Conservation (phyloP, 2,797 vertebrate species). For the Aldrovandia affinis region DNA sequence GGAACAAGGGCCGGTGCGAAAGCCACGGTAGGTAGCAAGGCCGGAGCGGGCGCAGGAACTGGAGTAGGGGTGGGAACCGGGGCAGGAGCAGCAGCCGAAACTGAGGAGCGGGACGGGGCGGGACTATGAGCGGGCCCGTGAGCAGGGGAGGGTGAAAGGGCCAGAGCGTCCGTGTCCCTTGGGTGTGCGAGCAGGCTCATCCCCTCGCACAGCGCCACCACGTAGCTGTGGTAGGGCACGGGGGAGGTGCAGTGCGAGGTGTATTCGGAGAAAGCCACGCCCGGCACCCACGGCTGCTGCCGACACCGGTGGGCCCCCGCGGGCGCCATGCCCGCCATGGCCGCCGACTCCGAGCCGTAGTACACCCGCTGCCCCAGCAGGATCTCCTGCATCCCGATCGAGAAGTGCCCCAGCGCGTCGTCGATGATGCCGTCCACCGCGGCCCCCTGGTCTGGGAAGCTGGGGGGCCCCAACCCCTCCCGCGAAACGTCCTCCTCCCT, state of each 20-base stretch:
- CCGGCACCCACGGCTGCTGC: slow-evolving; percentile 65
- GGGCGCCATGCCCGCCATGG: slow-evolving; percentile 55
- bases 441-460: slow-evolving; percentile 34
- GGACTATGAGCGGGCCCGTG: slow-evolving; percentile 18
- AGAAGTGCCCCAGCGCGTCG: slow-evolving; percentile 86
- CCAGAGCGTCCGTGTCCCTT: slow-evolving; percentile 6
- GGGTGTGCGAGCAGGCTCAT: slow-evolving; percentile 79
- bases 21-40: slow-evolving; percentile 42
- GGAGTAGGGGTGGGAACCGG: slow-evolving; percentile 20
- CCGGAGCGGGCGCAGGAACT: slow-evolving; percentile 34
- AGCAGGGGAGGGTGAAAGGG: not conserved
- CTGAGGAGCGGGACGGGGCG: slow-evolving; percentile 20
- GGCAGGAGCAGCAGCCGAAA: slow-evolving; percentile 15
- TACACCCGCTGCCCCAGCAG: slow-evolving; percentile 83
- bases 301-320: slow-evolving; percentile 41
- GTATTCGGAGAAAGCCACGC: slow-evolving; percentile 82
- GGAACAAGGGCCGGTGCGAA: slow-evolving; percentile 43
- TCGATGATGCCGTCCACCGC: slow-evolving; percentile 83
- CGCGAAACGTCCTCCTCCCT: slow-evolving; percentile 32
- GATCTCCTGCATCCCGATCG: slow-evolving; percentile 84
- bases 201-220: slow-evolving; percentile 84
- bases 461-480: not conserved
- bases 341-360: slow-evolving; percentile 74
- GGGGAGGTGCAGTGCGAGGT: slow-evolving; percentile 77
- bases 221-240: slow-evolving; percentile 80